Base-by-base conservation (phyloP, 1,140 invertebrate genomes). In the Choristoneura fumiferana region DNA sequence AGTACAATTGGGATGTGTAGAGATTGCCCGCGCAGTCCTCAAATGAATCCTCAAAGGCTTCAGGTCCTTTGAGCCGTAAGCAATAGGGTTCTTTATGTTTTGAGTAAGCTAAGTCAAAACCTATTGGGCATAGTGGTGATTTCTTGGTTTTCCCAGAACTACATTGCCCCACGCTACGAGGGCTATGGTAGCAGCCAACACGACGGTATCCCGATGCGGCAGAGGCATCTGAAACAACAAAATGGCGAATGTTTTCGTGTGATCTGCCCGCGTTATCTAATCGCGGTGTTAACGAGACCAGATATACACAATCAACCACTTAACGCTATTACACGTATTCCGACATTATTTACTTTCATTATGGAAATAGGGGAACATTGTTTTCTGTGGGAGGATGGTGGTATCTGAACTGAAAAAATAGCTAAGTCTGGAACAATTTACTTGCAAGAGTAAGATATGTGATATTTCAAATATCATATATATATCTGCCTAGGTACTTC, bases 21-120 rank as follows among this genome's bases (percentile, higher is more conserved):
- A 81, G 58, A 45, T 89, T 89, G 4, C 82, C 85, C 13, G 61
- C 61, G 57, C 87, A 89, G 55, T 78, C 71, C 36, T 72, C 66
- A 49, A 82, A 83, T 49, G 68, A 77, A 29, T 87, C 84, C 0
- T 55, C 54, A 54, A 83, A 84, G 6, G 58, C 59, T 61, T 88
- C 87, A 5, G 76, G 73, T 5, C 67, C 76, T 67, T 89, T 87
- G 4, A 71, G 35, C 39, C 78, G 67, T 17, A 78, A 78, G 49
- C 87, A 89, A 12, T 77, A 57, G 1, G 68, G 64, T 3, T 61
- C 52, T 18, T 76, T 65, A 12, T 58, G 55, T 45, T 63, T 71
- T 8, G 65, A 72, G 54, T 65, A 71, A 0, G 73, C 64, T 37
- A 79, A 13, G 5, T 62, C 38, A 53, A 81, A 84, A 0, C 78